These are phyloP conservation scores for Harpagus bidentatus DNA, from an alignment of 2,113 vertebrate species.

Conservation along the genomic window DNA sequence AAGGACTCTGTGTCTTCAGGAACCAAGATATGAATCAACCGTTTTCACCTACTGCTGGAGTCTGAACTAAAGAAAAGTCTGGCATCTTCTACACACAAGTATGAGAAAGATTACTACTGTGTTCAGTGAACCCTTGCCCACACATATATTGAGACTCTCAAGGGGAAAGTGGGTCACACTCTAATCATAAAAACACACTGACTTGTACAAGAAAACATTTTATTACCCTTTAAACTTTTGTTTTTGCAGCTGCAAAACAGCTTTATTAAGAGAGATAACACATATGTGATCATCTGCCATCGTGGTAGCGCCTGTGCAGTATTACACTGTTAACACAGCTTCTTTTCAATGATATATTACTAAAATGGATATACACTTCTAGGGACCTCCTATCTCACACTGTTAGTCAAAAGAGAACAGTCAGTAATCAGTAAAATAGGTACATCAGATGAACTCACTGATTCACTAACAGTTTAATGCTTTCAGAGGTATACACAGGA, in stretches of 20 bases:
- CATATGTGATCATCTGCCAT: slow-evolving; percentile 5
- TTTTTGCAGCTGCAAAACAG: slow-evolving; percentile 58
- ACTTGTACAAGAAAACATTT: slow-evolving; percentile 61
- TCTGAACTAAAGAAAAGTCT: slow-evolving; percentile 17
- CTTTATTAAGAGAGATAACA: slow-evolving; percentile 57
- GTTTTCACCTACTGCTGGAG: slow-evolving; percentile 1
- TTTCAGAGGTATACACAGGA: background rate
- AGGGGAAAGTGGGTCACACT: slow-evolving; percentile 23
- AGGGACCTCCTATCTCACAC: background rate
- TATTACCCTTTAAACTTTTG: slow-evolving; percentile 58
- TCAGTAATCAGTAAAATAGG: background rate
- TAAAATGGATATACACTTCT: background rate
- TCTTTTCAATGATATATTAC: background rate
- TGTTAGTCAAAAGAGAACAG: background rate
- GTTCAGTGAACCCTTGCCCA: slow-evolving; percentile 51
- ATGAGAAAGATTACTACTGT: slow-evolving; percentile 39
- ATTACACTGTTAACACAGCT: background rate
- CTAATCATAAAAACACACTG: slow-evolving; percentile 50
- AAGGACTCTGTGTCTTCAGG: background rate
- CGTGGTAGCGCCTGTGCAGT: background rate
- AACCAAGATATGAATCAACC: background rate
- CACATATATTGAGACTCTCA: slow-evolving; percentile 31
- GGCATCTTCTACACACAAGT: background rate
- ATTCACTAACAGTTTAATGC: background rate
- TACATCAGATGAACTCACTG: background rate